These are phyloP conservation scores for Limnephilus rhombicus DNA, from an alignment of 2,888 invertebrate genomes.

Conservation along the genomic window DNA sequence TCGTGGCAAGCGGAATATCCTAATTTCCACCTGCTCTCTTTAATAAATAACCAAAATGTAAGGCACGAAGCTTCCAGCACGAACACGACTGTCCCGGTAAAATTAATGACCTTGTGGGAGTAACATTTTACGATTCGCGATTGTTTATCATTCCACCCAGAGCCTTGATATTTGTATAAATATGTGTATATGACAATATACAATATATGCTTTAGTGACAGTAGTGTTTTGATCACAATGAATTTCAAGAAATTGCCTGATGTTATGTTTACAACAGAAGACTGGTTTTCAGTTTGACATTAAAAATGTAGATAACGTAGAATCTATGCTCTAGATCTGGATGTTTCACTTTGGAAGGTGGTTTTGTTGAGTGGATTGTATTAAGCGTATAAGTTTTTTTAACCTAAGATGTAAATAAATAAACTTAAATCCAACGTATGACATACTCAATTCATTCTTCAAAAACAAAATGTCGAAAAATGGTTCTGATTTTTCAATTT, in stretches of 20 bases:
- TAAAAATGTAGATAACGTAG: slow-evolving; percentile 57
- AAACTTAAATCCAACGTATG: no score
- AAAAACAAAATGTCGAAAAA: no score
- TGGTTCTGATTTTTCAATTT: no score
- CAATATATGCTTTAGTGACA: background rate
- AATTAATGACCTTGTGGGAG: slow-evolving; percentile 12
- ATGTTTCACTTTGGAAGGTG: background rate
- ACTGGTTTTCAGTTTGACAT: slow-evolving; percentile 59
- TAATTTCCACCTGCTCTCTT: background rate
- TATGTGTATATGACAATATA: background rate
- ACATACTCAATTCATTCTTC: no score
- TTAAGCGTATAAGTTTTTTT: no score
- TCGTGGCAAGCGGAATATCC: background rate
- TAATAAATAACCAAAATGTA: background rate
- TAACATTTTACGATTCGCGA: slow-evolving; percentile 15
- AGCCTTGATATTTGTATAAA: slow-evolving; percentile 34
- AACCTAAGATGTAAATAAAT: no score
- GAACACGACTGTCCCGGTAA: background rate
- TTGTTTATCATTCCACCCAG: slow-evolving; percentile 36
- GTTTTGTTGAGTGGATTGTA: no score
- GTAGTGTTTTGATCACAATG: slow-evolving; percentile 5
- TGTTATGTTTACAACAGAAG: background rate
- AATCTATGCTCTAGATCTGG: slow-evolving; percentile 19
- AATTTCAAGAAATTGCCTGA: background rate
- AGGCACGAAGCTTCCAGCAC: background rate